Conservation (phyloP, 2,888 invertebrate genomes). For the Deilephila porcellus region DNA sequence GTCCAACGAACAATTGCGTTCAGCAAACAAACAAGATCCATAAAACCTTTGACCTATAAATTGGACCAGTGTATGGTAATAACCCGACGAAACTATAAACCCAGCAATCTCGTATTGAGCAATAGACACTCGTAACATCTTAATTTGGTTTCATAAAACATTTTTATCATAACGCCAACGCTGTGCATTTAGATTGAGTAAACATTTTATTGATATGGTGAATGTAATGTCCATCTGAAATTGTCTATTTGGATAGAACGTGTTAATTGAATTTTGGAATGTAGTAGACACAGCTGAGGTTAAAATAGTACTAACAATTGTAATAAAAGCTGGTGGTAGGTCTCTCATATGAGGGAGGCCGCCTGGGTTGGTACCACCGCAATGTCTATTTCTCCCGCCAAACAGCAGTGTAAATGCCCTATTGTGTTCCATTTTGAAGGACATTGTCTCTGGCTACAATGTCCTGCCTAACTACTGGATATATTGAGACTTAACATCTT, state of each 20-base stretch:
- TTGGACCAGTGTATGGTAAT: conserved; percentile 12
- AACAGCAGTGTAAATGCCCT: too few relatives aligned
- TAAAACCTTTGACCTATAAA: conserved; percentile 15
- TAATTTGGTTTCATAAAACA: conserved; percentile 10
- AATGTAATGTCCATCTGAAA: background rate
- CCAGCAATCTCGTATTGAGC: conserved; percentile 21
- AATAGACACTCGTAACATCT: conserved; percentile 10
- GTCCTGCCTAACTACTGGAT: too few relatives aligned
- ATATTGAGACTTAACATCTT: too few relatives aligned
- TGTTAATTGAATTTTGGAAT: conserved; percentile 9
- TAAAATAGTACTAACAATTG: too few relatives aligned
- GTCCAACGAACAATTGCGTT: background rate
- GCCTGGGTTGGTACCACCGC: too few relatives aligned
- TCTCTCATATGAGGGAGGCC: too few relatives aligned
- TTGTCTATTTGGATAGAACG: background rate
- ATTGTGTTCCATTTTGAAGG: too few relatives aligned
- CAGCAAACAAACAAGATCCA: background rate
- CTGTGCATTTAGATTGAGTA: conserved; percentile 13
- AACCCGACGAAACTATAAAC: conserved; percentile 17
- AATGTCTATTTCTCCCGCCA: too few relatives aligned
- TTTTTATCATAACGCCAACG: conserved; percentile 25
- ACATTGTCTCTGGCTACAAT: too few relatives aligned
- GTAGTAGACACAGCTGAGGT: background rate
- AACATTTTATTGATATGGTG: background rate
- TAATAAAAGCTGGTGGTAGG: too few relatives aligned